phyloP scores from a whole-genome alignment of 1,140 invertebrate genomes.

The Harlomillsia oculata region DNA sequence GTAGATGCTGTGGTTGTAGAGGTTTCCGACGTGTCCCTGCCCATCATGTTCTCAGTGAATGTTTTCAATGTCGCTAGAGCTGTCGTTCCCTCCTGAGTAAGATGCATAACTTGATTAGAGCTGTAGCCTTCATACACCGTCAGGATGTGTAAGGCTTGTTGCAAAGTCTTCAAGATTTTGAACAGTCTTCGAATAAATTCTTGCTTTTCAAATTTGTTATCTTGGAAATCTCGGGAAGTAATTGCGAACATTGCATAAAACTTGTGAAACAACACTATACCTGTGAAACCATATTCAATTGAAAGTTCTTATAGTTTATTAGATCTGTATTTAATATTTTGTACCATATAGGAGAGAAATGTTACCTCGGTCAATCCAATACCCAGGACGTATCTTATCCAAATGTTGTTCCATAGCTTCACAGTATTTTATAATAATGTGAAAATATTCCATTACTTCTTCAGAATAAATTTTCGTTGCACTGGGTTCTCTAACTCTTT shows the following conservation, averaged over 20 bases:
- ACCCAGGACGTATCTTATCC: constrained; percentile 18
- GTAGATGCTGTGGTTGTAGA: not conserved
- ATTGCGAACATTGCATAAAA: constrained; percentile 14
- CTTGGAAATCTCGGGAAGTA: constrained; percentile 5
- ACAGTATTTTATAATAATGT: constrained; percentile 17
- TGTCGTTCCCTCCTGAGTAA: constrained; percentile 24
- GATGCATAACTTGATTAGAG: not conserved
- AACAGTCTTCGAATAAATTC: constrained; percentile 21
- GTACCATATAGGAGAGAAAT: not conserved
- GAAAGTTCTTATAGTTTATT: not conserved
- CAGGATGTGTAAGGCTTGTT: constrained; percentile 17
- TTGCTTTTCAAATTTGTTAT: not conserved
- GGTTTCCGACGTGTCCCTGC: not conserved
- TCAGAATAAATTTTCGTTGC: not conserved
- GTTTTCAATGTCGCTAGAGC: constrained; percentile 16
- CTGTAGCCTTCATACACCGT: constrained; percentile 15
- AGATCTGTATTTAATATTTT: not conserved
- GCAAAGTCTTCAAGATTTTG: constrained; percentile 13
- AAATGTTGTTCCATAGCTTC: constrained; percentile 19
- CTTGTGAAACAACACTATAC: constrained; percentile 17
- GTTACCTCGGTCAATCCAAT: constrained; percentile 31
- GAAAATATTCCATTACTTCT: constrained; percentile 15
- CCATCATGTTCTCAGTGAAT: constrained; percentile 2
- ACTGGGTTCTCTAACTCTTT: constrained; percentile 2
- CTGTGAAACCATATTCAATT: constrained; percentile 6